Evolutionary conservation across 1,140 invertebrate genomes (phyloP).

Genomic region (Galleria mellonella): DNA sequence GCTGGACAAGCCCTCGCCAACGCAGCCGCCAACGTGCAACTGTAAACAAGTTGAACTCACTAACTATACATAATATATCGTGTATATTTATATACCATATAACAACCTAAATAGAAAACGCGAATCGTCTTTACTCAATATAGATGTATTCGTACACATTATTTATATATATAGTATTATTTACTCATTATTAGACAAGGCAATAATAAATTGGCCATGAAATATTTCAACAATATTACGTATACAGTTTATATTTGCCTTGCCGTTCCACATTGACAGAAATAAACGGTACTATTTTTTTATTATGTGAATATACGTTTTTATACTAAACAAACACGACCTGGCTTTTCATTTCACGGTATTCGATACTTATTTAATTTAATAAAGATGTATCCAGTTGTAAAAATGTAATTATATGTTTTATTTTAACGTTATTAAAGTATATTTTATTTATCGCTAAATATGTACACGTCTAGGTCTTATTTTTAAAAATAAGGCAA

Average conservation of each 20-base stretch:
- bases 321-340: conserved; percentile 22
- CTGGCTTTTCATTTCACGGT: conserved; percentile 42
- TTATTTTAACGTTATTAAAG: not conserved
- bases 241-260: too few relatives aligned
- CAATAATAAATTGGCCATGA: too few relatives aligned
- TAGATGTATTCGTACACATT: not conserved
- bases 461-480: too few relatives aligned
- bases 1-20: conserved; percentile 24
- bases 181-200: too few relatives aligned
- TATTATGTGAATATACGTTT: conserved; percentile 47
- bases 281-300: conserved; percentile 1
- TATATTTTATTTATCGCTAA: too few relatives aligned
- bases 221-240: too few relatives aligned
- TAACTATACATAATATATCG: conserved; percentile 10
- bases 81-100: conserved; percentile 12
- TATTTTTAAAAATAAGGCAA: too few relatives aligned
- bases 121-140: not conserved
- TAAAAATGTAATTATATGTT: not conserved
- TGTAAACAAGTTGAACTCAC: conserved; percentile 6
- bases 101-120: conserved; percentile 4
- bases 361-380: conserved; percentile 16
- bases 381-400: conserved; percentile 51
- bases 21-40: conserved; percentile 13
- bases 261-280: too few relatives aligned
- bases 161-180: too few relatives aligned